Evolutionary conservation across 2,888 invertebrate genomes (phyloP), one percentile per base, ranked within the genome.

Genomic region (Microctonus brassicae): DNA sequence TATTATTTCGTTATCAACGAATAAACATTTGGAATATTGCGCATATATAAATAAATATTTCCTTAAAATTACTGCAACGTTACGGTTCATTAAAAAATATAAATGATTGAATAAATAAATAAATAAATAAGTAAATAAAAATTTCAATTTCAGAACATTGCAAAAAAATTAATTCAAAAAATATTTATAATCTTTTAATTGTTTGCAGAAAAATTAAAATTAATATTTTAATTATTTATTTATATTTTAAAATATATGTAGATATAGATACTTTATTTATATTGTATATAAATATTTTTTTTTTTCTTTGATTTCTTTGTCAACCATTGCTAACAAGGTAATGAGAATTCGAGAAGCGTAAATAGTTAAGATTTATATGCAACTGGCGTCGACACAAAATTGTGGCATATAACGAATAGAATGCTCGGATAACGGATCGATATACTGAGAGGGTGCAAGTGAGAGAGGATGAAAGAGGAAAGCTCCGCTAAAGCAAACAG

Each of bases 401-500:
- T 55, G 55, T 55, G 55, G 55, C 24, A 55, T 55, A 26, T 55
- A 55, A 55, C 55, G 55, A 55, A 26, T 11, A 10, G 10, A 3
- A 29, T 67, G 68, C 70, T 68, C n/a, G n/a, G n/a, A 63, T 6
- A 47, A 17, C 47, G 58, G 75, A 73, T 78, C 76, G 74, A 78
- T 81, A 74, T 26, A 55, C 26, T 24, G 75, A 47, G 17, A 17
- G 47, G 47, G 17, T n/a, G n/a, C n/a, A n/a, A n/a, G n/a, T n/a
- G 29, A 29, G 29, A 29, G 29, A 29, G 7, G 7, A 29, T 7
- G 29, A 47, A n/a, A 17, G 47, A 47, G 3, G 17, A 17, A 47
- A 17, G 7, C 17, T 17, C 47, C 78, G 76, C 73, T 69, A 73
- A 76, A 77, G 79, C 77, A 78, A 79, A 81, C 77, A 76, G 75